Percentiles rank a stretch among this genome's conserved stretches.
phyloP scores from a whole-genome alignment of 2,888 invertebrate species.

The Patella ulyssiponensis region DNA sequence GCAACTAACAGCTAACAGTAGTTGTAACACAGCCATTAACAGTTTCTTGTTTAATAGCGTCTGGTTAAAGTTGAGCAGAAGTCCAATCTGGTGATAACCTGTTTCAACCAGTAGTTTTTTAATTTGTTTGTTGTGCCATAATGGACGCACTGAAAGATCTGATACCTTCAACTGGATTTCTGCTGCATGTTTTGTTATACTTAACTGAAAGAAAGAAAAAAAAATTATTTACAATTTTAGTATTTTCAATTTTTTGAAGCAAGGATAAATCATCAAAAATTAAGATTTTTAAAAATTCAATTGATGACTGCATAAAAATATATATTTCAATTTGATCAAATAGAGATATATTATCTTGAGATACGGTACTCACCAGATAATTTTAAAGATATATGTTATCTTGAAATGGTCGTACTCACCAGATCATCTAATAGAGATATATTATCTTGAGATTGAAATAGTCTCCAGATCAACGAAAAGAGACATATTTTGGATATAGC shows the following conservation, averaged over 20 bases:
- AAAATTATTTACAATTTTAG: not conserved
- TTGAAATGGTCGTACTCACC: constrained; percentile 53
- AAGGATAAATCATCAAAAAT: not conserved
- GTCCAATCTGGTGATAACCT: constrained; percentile 68
- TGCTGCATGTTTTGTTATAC: constrained; percentile 67
- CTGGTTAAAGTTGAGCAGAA: constrained; percentile 62
- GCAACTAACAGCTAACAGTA: constrained; percentile 61
- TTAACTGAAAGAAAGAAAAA: constrained; percentile 52
- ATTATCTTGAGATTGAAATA: too few species aligned
- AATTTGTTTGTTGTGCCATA: constrained; percentile 62
- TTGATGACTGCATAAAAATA: too few species aligned
- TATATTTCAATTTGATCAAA: too few species aligned
- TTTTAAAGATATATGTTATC: constrained; percentile 62
- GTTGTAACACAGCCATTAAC: constrained; percentile 61
- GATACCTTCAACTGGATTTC: constrained; percentile 68
- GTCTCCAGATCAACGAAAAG: constrained; percentile 64
- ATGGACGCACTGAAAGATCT: constrained; percentile 64
- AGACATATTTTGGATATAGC: constrained; percentile 59
- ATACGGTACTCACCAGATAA: constrained; percentile 56
- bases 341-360: constrained; percentile 63
- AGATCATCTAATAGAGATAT: too few species aligned
- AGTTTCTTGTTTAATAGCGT: constrained; percentile 57
- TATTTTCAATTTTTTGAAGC: not conserved
- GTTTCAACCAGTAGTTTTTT: constrained; percentile 53
- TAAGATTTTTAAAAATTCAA: too few species aligned